A percentile compares a stretch with the other conserved stretches of the same genome.
Conservation (phyloP, 2,888 invertebrate species). For the Pseudococcus jackbeardsleyi region DNA sequence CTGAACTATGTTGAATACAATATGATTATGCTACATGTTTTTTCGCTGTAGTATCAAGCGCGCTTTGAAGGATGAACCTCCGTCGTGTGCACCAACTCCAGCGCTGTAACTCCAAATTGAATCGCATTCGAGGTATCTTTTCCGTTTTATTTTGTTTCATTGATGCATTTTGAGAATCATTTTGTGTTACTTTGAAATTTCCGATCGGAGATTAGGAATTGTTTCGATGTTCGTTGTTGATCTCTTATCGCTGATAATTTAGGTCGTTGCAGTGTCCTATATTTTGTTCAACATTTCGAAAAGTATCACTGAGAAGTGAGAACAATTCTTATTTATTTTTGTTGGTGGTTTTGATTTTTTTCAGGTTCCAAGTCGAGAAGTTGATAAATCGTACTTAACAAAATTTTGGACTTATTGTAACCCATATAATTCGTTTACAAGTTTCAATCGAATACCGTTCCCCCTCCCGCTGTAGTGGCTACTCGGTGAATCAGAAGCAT, state of each 20-base stretch:
- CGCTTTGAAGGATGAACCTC: too few species aligned
- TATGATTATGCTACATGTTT: too few species aligned
- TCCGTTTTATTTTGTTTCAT: background rate
- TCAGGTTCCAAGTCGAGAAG: slow-evolving; percentile 94
- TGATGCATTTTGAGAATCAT: slow-evolving; percentile 24
- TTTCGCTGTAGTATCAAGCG: too few species aligned
- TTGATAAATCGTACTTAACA: slow-evolving; percentile 96
- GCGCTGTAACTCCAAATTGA: too few species aligned
- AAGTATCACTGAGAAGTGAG: background rate
- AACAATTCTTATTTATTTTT: background rate
- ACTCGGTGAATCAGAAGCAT: background rate
- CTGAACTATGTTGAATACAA: too few species aligned
- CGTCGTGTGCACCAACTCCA: too few species aligned
- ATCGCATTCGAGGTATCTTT: slow-evolving; percentile 92
- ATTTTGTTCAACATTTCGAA: background rate
- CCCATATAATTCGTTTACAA: slow-evolving; percentile 96
- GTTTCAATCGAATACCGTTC: slow-evolving; percentile 76
- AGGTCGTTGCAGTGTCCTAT: slow-evolving; percentile 1
- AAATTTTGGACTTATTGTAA: slow-evolving; percentile 99
- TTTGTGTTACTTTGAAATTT: slow-evolving; percentile 18
- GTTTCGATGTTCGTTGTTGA: background rate
- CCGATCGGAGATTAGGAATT: slow-evolving; percentile 26
- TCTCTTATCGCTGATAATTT: background rate
- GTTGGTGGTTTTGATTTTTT: slow-evolving; percentile 22
- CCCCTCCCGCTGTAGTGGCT: slow-evolving; percentile 67